Conservation (phyloP, 2,888 invertebrate species). For the Dynastes grantii region DNA sequence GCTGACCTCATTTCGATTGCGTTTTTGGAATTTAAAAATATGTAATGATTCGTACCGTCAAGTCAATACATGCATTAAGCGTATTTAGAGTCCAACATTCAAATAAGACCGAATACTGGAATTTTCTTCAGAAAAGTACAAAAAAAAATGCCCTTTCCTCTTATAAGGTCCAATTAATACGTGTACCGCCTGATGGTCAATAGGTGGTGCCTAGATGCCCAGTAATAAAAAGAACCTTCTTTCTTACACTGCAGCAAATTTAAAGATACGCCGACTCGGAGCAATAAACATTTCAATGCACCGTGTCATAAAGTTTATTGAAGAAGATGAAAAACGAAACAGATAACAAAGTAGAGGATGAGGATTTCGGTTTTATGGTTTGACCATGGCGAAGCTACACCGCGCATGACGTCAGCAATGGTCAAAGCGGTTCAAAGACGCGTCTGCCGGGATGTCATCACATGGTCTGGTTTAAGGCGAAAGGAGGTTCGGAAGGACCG, state of each 20-base stretch:
- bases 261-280: conserved; percentile 50
- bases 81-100: neutral
- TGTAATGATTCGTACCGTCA: too few relatives aligned
- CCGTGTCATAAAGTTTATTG: conserved; percentile 61
- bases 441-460: neutral
- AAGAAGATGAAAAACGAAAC: conserved; percentile 52
- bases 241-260: conserved; percentile 43
- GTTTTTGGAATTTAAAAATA: too few relatives aligned
- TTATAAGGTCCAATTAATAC: conserved; percentile 45
- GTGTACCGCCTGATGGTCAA: conserved; percentile 39
- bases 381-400: conserved; percentile 25
- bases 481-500: conserved; percentile 1
- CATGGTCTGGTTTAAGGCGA: neutral
- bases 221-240: conserved; percentile 35
- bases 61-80: neutral
- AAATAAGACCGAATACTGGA: neutral
- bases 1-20: too few relatives aligned
- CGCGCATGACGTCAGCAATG: conserved; percentile 6
- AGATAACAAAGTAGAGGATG: conserved; percentile 58
- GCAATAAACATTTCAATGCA: conserved; percentile 61
- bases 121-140: conserved; percentile 13
- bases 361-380: conserved; percentile 45
- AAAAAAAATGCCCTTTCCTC: conserved; percentile 10
- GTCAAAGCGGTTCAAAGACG: neutral
- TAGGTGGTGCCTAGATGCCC: conserved; percentile 28